Percentiles rank a stretch among this genome's conserved stretches.
Evolutionary conservation across 2,113 vertebrate species (phyloP).

Genomic region (Sisor rabdophorus): DNA sequence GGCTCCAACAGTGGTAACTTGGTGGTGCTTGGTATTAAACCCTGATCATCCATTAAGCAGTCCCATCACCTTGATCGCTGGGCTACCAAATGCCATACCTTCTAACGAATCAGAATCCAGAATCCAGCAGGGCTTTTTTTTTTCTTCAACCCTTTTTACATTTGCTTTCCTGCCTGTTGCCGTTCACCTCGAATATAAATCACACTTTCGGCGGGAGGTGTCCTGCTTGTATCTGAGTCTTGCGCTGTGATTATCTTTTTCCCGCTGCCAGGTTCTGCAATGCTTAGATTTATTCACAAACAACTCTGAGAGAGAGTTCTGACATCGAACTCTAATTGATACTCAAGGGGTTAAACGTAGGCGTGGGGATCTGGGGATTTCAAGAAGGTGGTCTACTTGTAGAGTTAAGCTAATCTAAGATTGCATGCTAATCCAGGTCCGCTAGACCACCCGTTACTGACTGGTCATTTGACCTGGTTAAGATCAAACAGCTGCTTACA

Average conservation of each 20-base stretch:
- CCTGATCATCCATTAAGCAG: too few species aligned
- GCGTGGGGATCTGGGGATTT: neutral
- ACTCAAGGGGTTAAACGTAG: constrained; percentile 8
- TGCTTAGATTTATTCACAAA: constrained; percentile 14
- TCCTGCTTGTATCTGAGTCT: constrained; percentile 9
- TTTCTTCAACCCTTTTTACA: neutral
- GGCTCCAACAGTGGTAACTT: too few species aligned
- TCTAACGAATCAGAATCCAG: neutral
- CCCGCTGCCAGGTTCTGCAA: neutral
- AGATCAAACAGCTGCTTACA: neutral
- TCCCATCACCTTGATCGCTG: too few species aligned
- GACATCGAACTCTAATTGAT: neutral
- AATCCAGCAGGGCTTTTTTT: neutral
- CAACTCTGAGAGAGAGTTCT: constrained; percentile 24
- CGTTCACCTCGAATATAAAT: constrained; percentile 32
- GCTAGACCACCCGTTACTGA: constrained; percentile 41
- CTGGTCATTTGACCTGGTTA: constrained; percentile 5
- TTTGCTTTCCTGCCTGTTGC: constrained; percentile 2
- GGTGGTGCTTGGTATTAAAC: too few species aligned
- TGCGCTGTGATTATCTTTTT: constrained; percentile 8
- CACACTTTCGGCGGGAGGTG: constrained; percentile 15
- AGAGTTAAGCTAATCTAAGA: constrained; percentile 52
- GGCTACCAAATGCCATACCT: too few species aligned
- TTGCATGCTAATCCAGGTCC: constrained; percentile 53
- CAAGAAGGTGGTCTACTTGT: constrained; percentile 11